Percentiles rank a stretch among this genome's conserved stretches.
Evolutionary conservation across 1,140 invertebrate species (phyloP).

Genomic region (Danaus plexippus): DNA sequence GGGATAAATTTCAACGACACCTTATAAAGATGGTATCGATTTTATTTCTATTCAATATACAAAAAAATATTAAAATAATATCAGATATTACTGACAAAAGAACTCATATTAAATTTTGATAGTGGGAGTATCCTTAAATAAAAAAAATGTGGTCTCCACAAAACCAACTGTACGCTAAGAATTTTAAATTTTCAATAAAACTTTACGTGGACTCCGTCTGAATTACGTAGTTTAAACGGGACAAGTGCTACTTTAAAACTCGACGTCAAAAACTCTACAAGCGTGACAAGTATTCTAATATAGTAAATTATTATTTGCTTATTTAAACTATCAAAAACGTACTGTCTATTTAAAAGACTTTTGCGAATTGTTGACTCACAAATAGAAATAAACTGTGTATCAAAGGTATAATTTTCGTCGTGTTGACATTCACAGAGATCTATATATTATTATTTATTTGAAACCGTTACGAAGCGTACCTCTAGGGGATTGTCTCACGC

Average conservation of each 20-base stretch:
- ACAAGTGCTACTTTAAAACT: conserved; percentile 31
- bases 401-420: conserved; percentile 4
- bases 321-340: neutral
- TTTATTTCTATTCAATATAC: too few relatives aligned
- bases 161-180: conserved; percentile 25
- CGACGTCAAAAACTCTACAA: conserved; percentile 17
- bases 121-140: too few relatives aligned
- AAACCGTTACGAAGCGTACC: conserved; percentile 40
- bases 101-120: too few relatives aligned
- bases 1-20: conserved; percentile 15
- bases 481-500: conserved; percentile 44
- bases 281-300: conserved; percentile 19
- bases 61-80: too few relatives aligned
- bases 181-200: conserved; percentile 41
- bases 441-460: conserved; percentile 22
- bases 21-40: too few relatives aligned
- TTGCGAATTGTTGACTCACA: too few relatives aligned
- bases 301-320: neutral
- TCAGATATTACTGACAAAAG: too few relatives aligned
- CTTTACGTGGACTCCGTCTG: conserved; percentile 26
- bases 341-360: too few relatives aligned
- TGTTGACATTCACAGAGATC: conserved; percentile 9
- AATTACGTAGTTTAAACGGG: conserved; percentile 31
- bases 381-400: too few relatives aligned
- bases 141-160: conserved; percentile 7